Evolutionary conservation across 2,113 vertebrate species (phyloP).

Genomic region (Hippocampus comes): DNA sequence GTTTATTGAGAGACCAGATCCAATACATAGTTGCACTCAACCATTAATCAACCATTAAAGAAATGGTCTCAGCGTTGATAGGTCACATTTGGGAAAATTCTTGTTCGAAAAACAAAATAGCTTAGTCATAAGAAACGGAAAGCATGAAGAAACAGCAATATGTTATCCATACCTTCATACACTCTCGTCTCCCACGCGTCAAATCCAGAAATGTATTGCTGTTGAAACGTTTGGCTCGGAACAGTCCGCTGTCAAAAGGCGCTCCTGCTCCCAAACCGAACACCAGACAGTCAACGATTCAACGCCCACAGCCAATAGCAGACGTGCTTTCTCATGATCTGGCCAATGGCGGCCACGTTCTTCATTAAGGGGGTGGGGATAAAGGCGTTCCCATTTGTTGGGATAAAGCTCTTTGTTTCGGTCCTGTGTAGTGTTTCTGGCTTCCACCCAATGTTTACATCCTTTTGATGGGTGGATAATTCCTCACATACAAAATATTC

Average conservation of each 20-base stretch:
- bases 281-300: conserved; percentile 50
- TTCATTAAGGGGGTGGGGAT: conserved; percentile 21
- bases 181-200: conserved; percentile 29
- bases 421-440: conserved; percentile 45
- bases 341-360: conserved; percentile 29
- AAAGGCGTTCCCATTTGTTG: conserved; percentile 26
- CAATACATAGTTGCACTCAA: conserved; percentile 9
- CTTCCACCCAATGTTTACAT: neutral
- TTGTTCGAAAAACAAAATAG: neutral
- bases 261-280: conserved; percentile 34
- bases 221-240: conserved; percentile 44
- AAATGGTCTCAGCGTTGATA: neutral
- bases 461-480: neutral
- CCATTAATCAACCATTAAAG: neutral
- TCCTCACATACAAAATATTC: neutral
- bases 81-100: neutral
- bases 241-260: conserved; percentile 46
- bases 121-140: neutral
- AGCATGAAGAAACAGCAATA: too few species aligned
- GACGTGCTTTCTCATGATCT: neutral
- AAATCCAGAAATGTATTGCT: conserved; percentile 33
- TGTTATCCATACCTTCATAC: conserved; percentile 62
- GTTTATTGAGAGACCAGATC: neutral
- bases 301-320: conserved; percentile 43
- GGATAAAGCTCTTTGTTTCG: conserved; percentile 67